Base-by-base conservation (phyloP, 1,140 invertebrate species). In the Eupristina koningsbergeri region DNA sequence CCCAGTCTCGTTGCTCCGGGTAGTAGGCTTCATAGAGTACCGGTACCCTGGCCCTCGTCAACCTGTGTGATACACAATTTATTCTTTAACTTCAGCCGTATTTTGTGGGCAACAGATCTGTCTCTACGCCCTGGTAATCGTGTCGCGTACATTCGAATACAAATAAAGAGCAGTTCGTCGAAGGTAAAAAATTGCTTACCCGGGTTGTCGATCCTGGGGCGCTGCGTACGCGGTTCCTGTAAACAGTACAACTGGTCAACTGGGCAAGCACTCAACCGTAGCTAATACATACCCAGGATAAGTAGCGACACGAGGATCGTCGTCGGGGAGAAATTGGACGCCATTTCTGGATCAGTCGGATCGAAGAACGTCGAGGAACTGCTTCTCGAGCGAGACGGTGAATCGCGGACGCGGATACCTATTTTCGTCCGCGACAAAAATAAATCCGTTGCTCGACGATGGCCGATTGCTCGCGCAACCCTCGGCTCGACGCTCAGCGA, bases 11-110 rank as follows among this genome's bases (percentile, higher is more conserved):
- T 0, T 41, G 73, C n/a, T 89, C 86, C 3, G 89, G 89, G 50
- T 91, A 91, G 53, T 90, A 90, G 6, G 89, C 89, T 50, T 91
- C 89, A 79, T 91, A 91, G 11, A 89, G 79, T 0, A 91, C 88
- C 0, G 90, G 90, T 8, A 89, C 87, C 47, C 85, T 45, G 2
- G 17, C 31, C 3, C 36, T n/a, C 3, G 6, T n/a, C 67, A n/a
- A 71, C 36, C 67, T 71, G 31, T 17, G 3, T 6, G 41, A 5
- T 36, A 71, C 19, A 41, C 17, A 71, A 67, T 34, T 15, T 34
- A 1, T 36, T 13, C 64, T 36, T 67, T 31, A 69, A 19, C 19
- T 11, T 45, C 41, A 5, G 41, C 5, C 41, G 41, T n/a, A n/a
- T n/a, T n/a, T n/a, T n/a, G n/a, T n/a, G n/a, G n/a, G n/a, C n/a